Percentiles rank a stretch among this genome's conserved stretches.
These are phyloP conservation scores for Acronicta aceris DNA, from an alignment of 2,888 invertebrate species.

Conservation along the genomic window DNA sequence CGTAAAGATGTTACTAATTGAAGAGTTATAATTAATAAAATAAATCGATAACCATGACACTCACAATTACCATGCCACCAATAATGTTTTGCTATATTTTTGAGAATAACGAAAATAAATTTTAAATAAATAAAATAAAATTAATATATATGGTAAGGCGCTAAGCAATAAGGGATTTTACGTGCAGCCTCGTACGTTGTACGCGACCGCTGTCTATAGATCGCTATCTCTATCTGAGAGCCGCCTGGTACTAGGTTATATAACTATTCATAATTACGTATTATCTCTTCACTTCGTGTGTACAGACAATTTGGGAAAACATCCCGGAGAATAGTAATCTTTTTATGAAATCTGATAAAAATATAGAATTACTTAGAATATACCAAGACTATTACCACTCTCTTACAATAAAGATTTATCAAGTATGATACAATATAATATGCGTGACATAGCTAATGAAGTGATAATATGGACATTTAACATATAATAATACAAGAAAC, in stretches of 20 bases:
- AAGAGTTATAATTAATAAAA: too few relatives aligned
- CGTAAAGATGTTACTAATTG: too few relatives aligned
- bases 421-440: constrained; percentile 8
- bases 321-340: constrained; percentile 55
- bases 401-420: too few relatives aligned
- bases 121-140: constrained; percentile 19
- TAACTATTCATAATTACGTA: constrained; percentile 76
- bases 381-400: too few relatives aligned
- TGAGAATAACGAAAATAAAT: constrained; percentile 5
- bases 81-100: not conserved
- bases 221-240: constrained; percentile 73
- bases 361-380: too few relatives aligned
- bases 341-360: constrained; percentile 30
- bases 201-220: constrained; percentile 70
- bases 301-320: constrained; percentile 44
- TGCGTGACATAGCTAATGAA: constrained; percentile 38
- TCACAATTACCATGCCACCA: not conserved
- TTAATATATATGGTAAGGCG: too few relatives aligned
- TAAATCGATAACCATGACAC: constrained; percentile 10
- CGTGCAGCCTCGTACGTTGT: constrained; percentile 46
- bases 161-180: constrained; percentile 17
- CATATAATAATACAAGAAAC: constrained; percentile 47
- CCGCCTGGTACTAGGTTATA: constrained; percentile 74
- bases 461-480: constrained; percentile 40
- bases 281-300: constrained; percentile 65